phyloP scores from a whole-genome alignment of 1,140 invertebrate genomes.

The Conus betulinus region DNA sequence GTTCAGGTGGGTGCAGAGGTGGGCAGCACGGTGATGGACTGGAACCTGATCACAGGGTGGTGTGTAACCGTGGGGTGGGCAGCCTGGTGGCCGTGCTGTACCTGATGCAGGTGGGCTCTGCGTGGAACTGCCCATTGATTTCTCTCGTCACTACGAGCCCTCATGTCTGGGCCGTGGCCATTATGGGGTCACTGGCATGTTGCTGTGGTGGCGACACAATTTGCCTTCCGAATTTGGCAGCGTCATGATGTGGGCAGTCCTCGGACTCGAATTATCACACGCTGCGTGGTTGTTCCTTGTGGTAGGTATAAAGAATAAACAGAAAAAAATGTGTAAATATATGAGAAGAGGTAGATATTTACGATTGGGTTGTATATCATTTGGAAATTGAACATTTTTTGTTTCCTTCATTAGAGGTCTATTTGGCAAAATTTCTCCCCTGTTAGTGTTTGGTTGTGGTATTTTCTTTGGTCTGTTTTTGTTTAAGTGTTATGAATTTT shows the following conservation, averaged over 20 bases:
- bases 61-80: conserved; percentile 94
- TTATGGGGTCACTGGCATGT: conserved; percentile 88
- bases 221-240: conserved; percentile 93
- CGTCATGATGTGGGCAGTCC: conserved; percentile 82
- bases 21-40: no score
- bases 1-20: conserved; percentile 86
- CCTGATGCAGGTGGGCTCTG: conserved; percentile 86
- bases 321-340: neutral
- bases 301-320: neutral
- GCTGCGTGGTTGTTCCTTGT: conserved; percentile 83
- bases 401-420: no score
- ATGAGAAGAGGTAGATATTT: no score
- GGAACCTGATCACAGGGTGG: conserved; percentile 93
- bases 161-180: conserved; percentile 87
- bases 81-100: conserved; percentile 86
- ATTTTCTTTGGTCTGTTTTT: no score
- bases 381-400: no score
- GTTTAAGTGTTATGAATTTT: no score
- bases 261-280: conserved; percentile 87
- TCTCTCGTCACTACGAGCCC: conserved; percentile 84
- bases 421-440: no score
- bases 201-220: conserved; percentile 94
- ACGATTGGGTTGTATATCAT: no score
- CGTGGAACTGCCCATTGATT: conserved; percentile 87
- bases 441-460: no score